These are phyloP conservation scores for Platalea minor DNA, from an alignment of 2,797 vertebrate genomes.

Conservation along the genomic window DNA sequence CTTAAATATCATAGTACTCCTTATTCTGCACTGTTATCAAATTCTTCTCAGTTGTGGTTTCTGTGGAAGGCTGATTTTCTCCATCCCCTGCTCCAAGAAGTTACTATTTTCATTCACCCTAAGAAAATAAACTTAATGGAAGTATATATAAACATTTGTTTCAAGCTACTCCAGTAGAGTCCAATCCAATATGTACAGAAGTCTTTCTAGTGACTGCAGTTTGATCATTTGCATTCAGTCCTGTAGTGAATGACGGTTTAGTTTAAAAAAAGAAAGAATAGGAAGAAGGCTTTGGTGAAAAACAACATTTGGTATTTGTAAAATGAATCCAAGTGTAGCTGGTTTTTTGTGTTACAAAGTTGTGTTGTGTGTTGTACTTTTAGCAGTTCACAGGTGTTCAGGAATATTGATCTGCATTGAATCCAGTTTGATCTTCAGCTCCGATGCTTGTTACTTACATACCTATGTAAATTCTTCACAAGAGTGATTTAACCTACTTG, in stretches of 20 bases:
- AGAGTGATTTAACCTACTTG: background rate
- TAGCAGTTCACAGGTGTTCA: background rate
- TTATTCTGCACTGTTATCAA: background rate
- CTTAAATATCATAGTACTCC: background rate
- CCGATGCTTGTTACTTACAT: background rate
- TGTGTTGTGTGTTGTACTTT: background rate
- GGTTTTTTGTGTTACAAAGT: background rate
- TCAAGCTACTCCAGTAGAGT: conserved; percentile 3
- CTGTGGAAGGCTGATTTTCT: conserved; percentile 22
- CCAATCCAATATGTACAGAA: background rate
- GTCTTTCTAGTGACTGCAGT: conserved; percentile 11
- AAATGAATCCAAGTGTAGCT: background rate
- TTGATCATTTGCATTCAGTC: conserved; percentile 27
- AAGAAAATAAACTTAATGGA: conserved; percentile 42
- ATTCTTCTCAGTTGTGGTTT: conserved; percentile 30
- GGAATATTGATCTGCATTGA: background rate
- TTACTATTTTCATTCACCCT: conserved; percentile 42
- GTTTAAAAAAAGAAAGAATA: background rate
- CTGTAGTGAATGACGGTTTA: background rate
- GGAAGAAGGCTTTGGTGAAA: background rate
- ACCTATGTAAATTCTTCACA: background rate
- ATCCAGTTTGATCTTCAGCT: background rate
- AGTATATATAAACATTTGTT: conserved; percentile 42
- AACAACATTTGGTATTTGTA: background rate
- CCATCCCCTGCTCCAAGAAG: conserved; percentile 2